These are phyloP conservation scores for western clawed frog (Xenopus tropicalis) DNA, from an alignment of 2,113 vertebrate species.

Conservation along the genomic window DNA sequence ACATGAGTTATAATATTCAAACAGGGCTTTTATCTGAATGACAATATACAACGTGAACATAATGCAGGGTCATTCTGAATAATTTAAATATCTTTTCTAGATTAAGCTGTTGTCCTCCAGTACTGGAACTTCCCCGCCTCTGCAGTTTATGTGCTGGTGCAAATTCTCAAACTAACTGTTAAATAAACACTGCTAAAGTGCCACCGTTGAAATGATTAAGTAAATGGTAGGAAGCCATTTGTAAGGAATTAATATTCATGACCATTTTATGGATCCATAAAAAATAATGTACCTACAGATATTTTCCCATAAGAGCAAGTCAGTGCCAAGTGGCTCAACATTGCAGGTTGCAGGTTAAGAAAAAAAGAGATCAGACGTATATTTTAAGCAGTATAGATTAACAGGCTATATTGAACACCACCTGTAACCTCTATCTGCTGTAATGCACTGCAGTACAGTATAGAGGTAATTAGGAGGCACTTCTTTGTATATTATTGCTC, in stretches of 20 bases:
- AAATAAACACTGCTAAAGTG: constrained; percentile 20
- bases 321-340: constrained; percentile 14
- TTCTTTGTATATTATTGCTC: constrained; percentile 44
- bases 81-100: too few relatives aligned
- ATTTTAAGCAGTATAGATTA: not conserved
- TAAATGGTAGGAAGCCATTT: constrained; percentile 20
- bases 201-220: constrained; percentile 19
- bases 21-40: too few relatives aligned
- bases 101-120: too few relatives aligned
- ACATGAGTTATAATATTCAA: too few relatives aligned
- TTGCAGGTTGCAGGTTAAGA: constrained; percentile 7
- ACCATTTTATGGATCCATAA: constrained; percentile 35
- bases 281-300: constrained; percentile 24
- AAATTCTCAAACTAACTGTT: not conserved
- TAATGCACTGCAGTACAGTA: not conserved
- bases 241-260: constrained; percentile 39
- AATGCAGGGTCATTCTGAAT: too few relatives aligned
- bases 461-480: not conserved
- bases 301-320: constrained; percentile 27
- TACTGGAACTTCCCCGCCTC: too few relatives aligned
- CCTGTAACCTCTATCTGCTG: not conserved
- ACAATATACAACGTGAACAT: too few relatives aligned
- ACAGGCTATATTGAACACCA: not conserved
- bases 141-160: not conserved
- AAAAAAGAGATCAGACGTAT: not conserved